Conservation (phyloP, 2,888 invertebrate genomes). For the Barypeithes pellucidus region DNA sequence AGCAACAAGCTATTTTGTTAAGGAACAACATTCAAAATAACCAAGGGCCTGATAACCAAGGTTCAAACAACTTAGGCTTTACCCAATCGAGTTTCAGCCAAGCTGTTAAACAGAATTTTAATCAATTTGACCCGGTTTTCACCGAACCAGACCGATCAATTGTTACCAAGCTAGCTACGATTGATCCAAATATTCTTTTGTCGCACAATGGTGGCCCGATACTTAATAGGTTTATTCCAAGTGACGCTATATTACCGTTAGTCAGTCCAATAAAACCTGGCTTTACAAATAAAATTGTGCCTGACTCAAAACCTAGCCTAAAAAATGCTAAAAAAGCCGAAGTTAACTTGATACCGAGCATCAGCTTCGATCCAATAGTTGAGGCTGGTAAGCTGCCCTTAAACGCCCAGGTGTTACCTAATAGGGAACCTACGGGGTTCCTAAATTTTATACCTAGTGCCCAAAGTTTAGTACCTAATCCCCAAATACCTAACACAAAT, state of each 20-base stretch:
- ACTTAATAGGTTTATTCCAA: constrained; percentile 35
- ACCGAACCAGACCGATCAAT: constrained; percentile 50
- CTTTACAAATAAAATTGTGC: not conserved
- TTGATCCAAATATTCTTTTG: constrained; percentile 44
- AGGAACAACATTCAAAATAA: constrained; percentile 7
- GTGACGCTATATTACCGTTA: constrained; percentile 33
- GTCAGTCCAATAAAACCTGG: not conserved
- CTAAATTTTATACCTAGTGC: constrained; percentile 30
- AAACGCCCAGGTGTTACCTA: constrained; percentile 68
- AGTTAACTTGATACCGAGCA: constrained; percentile 74
- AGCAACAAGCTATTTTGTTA: constrained; percentile 52
- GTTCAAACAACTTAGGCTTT: constrained; percentile 60
- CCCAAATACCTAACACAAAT: not conserved
- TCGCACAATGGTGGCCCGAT: constrained; percentile 24
- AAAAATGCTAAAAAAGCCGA: constrained; percentile 18
- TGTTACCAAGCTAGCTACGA: constrained; percentile 46
- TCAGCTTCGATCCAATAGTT: constrained; percentile 67
- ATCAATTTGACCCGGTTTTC: constrained; percentile 51
- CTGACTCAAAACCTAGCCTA: constrained; percentile 1
- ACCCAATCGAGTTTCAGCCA: constrained; percentile 65
- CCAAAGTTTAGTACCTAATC: not conserved
- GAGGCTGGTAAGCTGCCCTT: constrained; percentile 63
- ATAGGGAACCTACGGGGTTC: constrained; percentile 65
- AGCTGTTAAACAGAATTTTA: constrained; percentile 55
- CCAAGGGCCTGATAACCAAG: not conserved